Evolutionary conservation across 2,113 vertebrate genomes (phyloP), one percentile per base, ranked within the genome.

Genomic region (Dinomys branickii): DNA sequence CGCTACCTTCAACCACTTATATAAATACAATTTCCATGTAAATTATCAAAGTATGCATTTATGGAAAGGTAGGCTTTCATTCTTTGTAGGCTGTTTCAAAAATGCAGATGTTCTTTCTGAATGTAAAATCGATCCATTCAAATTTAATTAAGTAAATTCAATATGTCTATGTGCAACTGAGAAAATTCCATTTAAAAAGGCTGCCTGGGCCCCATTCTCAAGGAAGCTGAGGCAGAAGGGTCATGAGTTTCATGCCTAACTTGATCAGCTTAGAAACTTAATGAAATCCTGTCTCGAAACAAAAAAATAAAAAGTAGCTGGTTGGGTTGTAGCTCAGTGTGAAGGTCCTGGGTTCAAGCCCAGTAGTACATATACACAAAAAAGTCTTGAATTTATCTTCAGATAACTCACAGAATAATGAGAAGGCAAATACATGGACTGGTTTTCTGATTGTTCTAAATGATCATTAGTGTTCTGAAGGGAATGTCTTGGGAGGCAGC

Each of bases 11-110:
- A 4, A 58, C 7, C 1, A 8, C 0, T 13, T 71, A 95, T 94
- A 58, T 86, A 87, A 71, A 58, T 61, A 63, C 58, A 13, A 73
- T 47, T 19, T 90, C 88, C n/a, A 78, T 93, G 19, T 96, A 73
- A 81, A 77, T 50, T 82, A 22, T 38, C 41, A 95, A 78, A 20
- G 47, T 87, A 58, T 7, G 6, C 26, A 47, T n/a, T 38, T 63
- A 12, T 56, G 12, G n/a, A 83, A 30, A 11, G 82, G 71, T 47
- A 94, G 82, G 7, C 28, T 94, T 97, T 4, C 26, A 81, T 93
- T 89, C 63, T 88, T 78, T 63, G 20, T 33, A 82, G n/a, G 5
- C 90, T 88, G 95, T 58, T 91, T 91, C 95, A 38, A 91, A 94
- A 91, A 69, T 69, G 2, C 17, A 96, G 77, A 35, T 5, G 7